phyloP scores from a whole-genome alignment of 2,888 invertebrate species.

The Iphiclides podalirius region DNA sequence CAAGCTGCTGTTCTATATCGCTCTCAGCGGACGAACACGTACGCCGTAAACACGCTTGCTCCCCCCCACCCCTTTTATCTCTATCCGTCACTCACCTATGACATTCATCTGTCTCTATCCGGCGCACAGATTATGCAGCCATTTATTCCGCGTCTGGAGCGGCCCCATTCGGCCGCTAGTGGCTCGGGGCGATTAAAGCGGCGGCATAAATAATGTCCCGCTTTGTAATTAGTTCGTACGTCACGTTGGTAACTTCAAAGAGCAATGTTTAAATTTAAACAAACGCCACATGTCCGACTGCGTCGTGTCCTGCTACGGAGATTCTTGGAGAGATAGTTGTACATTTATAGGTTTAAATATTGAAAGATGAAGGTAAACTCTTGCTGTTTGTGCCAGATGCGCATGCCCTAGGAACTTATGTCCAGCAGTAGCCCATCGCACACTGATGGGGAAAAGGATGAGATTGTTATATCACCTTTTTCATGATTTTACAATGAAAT shows the following conservation, averaged over 20 bases:
- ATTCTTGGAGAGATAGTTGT: background rate
- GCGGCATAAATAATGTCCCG: constrained; percentile 34
- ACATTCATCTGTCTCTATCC: constrained; percentile 25
- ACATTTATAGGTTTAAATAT: too few species aligned
- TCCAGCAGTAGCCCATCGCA: too few species aligned
- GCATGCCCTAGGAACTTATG: too few species aligned
- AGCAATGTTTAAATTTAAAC: constrained; percentile 19
- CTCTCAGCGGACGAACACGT: constrained; percentile 10
- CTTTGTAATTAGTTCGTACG: constrained; percentile 36
- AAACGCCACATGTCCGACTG: background rate
- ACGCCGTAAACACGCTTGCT: constrained; percentile 16
- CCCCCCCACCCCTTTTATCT: constrained; percentile 14
- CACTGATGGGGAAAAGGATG: too few species aligned
- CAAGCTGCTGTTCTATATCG: constrained; percentile 3
- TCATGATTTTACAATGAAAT: too few species aligned
- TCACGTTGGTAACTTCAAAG: constrained; percentile 33
- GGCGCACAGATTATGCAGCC: constrained; percentile 17
- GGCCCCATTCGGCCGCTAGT: constrained; percentile 26
- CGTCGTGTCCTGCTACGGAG: background rate
- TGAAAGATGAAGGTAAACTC: too few species aligned
- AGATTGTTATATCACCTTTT: too few species aligned
- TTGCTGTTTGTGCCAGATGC: too few species aligned
- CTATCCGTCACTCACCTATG: constrained; percentile 22
- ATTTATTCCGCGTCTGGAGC: constrained; percentile 25
- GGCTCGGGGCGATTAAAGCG: constrained; percentile 30